Evolutionary conservation across 2,113 vertebrate genomes (phyloP).

Genomic region (Tyto alba): DNA sequence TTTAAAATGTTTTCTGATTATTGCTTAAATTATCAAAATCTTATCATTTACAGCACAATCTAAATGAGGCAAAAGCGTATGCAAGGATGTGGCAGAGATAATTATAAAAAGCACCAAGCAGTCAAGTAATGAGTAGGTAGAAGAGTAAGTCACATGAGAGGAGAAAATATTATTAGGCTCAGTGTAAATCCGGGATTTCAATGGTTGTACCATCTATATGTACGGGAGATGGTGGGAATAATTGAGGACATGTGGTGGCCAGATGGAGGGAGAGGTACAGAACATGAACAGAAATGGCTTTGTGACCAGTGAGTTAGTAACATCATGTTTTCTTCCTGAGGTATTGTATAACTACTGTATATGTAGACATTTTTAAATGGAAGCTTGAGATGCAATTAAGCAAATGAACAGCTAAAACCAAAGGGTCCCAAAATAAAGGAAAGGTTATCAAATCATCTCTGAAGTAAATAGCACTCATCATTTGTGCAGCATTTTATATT

Average conservation of each 20-base stretch:
- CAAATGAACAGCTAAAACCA: conserved; percentile 60
- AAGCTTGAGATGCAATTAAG: conserved; percentile 57
- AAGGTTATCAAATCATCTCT: conserved; percentile 43
- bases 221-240: background rate
- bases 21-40: conserved; percentile 71
- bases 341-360: conserved; percentile 13
- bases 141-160: background rate
- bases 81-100: conserved; percentile 49
- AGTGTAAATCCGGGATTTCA: background rate
- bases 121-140: background rate
- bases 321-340: background rate
- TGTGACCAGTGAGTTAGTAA: conserved; percentile 1
- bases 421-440: conserved; percentile 34
- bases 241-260: background rate
- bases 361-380: conserved; percentile 26
- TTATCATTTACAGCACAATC: conserved; percentile 39
- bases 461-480: background rate
- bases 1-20: conserved; percentile 63
- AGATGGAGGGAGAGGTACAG: background rate
- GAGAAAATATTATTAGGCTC: background rate
- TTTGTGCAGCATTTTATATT: background rate
- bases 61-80: conserved; percentile 62
- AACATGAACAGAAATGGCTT: background rate
- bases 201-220: background rate
- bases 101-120: conserved; percentile 43